phyloP scores from a whole-genome alignment of 2,888 invertebrate genomes.

The Drosophila barbarae region DNA sequence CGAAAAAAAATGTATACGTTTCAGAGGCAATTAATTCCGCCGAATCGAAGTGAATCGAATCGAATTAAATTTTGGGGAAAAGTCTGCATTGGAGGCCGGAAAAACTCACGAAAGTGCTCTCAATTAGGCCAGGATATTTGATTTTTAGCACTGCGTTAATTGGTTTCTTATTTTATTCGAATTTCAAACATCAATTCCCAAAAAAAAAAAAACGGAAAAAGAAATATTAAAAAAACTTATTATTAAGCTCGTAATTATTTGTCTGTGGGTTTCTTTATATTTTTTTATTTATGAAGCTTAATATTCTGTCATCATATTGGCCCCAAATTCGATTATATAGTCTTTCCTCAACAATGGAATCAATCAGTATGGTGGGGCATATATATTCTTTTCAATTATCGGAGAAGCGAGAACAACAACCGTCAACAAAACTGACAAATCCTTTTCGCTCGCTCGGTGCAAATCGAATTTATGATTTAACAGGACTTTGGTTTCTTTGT shows the following conservation, averaged over 20 bases:
- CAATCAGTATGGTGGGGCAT: slow-evolving; percentile 10
- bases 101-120: not conserved
- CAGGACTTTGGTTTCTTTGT: slow-evolving; percentile 17
- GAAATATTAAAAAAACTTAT: not conserved
- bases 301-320: not conserved
- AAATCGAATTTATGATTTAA: slow-evolving; percentile 28
- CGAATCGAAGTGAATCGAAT: slow-evolving; percentile 17
- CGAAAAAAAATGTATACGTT: slow-evolving; percentile 15
- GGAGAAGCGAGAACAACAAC: slow-evolving; percentile 1
- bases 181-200: not conserved
- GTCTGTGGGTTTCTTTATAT: not conserved
- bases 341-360: slow-evolving; percentile 22
- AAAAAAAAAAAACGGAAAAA: not conserved
- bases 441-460: not conserved
- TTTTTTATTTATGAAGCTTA: slow-evolving; percentile 1
- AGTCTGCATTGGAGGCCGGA: not conserved
- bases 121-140: not conserved
- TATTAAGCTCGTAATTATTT: slow-evolving; percentile 11
- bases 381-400: slow-evolving; percentile 28
- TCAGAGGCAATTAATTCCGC: slow-evolving; percentile 48
- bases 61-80: not conserved
- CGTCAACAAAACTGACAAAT: slow-evolving; percentile 5
- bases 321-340: slow-evolving; percentile 18
- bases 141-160: not conserved
- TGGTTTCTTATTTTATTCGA: not conserved